Conservation (phyloP, 2,888 invertebrate species). For the Stenodema calcarata region DNA sequence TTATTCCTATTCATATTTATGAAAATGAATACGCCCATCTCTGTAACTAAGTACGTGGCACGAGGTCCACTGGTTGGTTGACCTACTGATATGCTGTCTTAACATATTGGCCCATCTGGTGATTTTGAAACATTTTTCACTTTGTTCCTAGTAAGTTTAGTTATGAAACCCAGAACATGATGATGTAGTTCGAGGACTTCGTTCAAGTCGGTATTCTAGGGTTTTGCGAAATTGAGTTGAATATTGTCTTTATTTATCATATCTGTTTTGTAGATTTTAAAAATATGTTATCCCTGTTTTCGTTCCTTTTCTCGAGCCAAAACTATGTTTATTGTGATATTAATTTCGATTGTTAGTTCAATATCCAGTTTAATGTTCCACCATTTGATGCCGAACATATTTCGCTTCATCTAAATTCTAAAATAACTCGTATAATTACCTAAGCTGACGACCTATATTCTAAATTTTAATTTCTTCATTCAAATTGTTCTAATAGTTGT, state of each 20-base stretch:
- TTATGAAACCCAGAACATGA: no score
- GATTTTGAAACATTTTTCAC: no score
- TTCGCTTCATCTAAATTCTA: not conserved
- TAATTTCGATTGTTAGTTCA: not conserved
- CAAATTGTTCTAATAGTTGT: no score
- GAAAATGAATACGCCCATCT: no score
- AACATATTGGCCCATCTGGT: no score
- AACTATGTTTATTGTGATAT: not conserved
- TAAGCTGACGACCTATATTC: not conserved
- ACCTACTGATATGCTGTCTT: no score
- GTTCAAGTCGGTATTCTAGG: no score
- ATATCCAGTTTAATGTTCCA: not conserved
- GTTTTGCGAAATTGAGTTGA: not conserved
- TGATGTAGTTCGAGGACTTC: no score
- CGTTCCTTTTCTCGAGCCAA: not conserved
- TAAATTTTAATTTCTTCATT: not conserved
- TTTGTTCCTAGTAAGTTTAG: no score
- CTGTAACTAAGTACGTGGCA: no score
- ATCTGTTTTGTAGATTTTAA: not conserved
- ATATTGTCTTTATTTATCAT: not conserved
- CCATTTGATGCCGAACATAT: not conserved
- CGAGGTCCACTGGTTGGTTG: no score
- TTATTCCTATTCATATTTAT: no score
- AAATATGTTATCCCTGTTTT: not conserved
- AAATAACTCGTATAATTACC: not conserved